A percentile compares a stretch with the other conserved stretches of the same genome.
Evolutionary conservation across 1,140 invertebrate genomes (phyloP).

Genomic region (Littorina saxatilis): DNA sequence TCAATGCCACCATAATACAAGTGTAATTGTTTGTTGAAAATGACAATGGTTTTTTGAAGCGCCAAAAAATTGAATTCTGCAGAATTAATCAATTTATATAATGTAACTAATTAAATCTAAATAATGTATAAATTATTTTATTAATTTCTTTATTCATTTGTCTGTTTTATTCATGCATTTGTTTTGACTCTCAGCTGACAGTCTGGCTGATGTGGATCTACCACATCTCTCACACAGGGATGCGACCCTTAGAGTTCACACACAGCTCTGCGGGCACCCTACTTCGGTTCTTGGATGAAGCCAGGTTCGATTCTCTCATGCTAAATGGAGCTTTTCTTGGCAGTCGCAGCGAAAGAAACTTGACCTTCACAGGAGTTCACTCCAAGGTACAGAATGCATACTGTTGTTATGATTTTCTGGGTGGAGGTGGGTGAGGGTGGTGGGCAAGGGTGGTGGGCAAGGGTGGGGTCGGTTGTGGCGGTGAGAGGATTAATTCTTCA

Average conservation of each 20-base stretch:
- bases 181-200: slow-evolving; percentile 69
- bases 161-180: too few relatives aligned
- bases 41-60: too few relatives aligned
- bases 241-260: slow-evolving; percentile 88
- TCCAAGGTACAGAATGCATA: slow-evolving; percentile 50
- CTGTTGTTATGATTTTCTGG: too few relatives aligned
- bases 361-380: slow-evolving; percentile 79
- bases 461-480: neutral
- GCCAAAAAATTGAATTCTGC: too few relatives aligned
- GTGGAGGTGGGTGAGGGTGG: too few relatives aligned
- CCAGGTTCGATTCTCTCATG: slow-evolving; percentile 83
- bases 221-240: slow-evolving; percentile 82
- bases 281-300: slow-evolving; percentile 88
- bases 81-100: too few relatives aligned
- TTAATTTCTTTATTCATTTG: too few relatives aligned
- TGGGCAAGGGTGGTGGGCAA: neutral
- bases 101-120: too few relatives aligned
- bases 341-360: slow-evolving; percentile 84
- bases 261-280: slow-evolving; percentile 83
- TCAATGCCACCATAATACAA: too few relatives aligned
- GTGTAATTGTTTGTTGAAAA: too few relatives aligned
- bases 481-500: too few relatives aligned
- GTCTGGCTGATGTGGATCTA: slow-evolving; percentile 80
- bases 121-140: too few relatives aligned
- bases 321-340: slow-evolving; percentile 80